A percentile compares a stretch with the other conserved stretches of the same genome.
Evolutionary conservation across 2,888 invertebrate species (phyloP).

Genomic region (Lasioglossum figueresi): DNA sequence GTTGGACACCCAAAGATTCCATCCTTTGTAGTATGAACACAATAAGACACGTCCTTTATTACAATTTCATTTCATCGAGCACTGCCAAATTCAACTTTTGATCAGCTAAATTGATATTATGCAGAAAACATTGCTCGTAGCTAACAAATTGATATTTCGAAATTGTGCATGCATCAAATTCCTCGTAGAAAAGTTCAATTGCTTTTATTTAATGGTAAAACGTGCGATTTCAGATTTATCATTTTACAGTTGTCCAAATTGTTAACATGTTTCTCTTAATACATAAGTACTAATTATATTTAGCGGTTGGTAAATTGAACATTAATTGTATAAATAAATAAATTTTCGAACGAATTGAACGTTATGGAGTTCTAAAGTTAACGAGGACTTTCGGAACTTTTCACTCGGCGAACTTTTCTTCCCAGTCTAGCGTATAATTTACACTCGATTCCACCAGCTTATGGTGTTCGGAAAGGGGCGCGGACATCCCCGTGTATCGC

Average conservation of each 20-base stretch:
- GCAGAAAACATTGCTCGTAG: neutral
- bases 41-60: neutral
- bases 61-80: neutral
- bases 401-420: neutral
- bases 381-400: neutral
- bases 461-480: neutral
- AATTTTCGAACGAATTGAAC: neutral
- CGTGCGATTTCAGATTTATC: no score
- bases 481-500: constrained; percentile 1
- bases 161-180: neutral
- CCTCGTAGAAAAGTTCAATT: neutral
- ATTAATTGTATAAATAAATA: neutral
- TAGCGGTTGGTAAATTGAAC: neutral
- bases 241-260: neutral
- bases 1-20: neutral
- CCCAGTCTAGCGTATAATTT: neutral
- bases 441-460: neutral
- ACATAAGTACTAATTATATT: neutral
- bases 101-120: neutral
- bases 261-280: neutral
- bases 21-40: neutral
- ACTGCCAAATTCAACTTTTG: no score
- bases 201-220: neutral
- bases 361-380: neutral
- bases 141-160: neutral